phyloP scores from a whole-genome alignment of 2,797 vertebrate species.

The Acestrorhynchus altus region DNA sequence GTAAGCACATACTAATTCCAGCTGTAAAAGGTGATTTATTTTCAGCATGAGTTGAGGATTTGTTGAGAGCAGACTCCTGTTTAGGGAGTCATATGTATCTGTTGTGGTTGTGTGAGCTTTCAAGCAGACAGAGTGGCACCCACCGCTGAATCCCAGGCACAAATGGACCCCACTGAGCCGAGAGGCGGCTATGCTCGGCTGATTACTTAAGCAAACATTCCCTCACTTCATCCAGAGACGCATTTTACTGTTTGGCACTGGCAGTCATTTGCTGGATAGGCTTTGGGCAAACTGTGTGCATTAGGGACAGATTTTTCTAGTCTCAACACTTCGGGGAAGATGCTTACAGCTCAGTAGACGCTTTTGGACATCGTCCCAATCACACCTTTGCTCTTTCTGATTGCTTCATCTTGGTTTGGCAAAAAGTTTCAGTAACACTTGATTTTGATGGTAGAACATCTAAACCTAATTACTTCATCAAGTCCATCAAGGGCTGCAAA shows the following conservation, averaged over 20 bases:
- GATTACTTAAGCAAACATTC: slow-evolving; percentile 72
- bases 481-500: no score
- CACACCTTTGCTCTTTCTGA: slow-evolving; percentile 21
- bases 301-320: slow-evolving; percentile 21
- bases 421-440: background rate
- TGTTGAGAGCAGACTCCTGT: background rate
- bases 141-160: slow-evolving; percentile 34
- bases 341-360: slow-evolving; percentile 11
- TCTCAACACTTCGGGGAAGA: slow-evolving; percentile 5
- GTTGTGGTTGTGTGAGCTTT: slow-evolving; percentile 31
- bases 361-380: slow-evolving; percentile 8
- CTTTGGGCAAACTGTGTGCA: slow-evolving; percentile 49
- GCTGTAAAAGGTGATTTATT: background rate
- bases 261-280: slow-evolving; percentile 58
- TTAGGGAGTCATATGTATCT: background rate
- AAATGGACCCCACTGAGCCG: slow-evolving; percentile 55
- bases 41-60: background rate
- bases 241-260: slow-evolving; percentile 68
- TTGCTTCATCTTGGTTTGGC: background rate
- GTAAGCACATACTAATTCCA: background rate
- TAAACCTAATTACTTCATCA: no score
- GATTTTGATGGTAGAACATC: no score
- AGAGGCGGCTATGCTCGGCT: slow-evolving; percentile 62
- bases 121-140: slow-evolving; percentile 58
- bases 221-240: slow-evolving; percentile 67